phyloP scores from a whole-genome alignment of 1,140 invertebrate species.

The Babylonia areolata region DNA sequence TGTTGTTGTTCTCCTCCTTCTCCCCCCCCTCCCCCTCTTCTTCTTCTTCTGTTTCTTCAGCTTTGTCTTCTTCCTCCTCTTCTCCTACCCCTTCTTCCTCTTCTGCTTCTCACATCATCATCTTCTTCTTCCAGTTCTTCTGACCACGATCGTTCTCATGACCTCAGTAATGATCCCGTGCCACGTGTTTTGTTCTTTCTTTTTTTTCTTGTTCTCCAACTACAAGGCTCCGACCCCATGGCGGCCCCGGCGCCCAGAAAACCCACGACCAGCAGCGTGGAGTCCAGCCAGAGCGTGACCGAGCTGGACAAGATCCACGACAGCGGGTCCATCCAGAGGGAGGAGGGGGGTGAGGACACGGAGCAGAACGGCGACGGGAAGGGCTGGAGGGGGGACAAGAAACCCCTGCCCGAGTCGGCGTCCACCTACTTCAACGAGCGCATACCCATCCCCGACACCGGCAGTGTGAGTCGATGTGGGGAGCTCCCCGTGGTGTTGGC shows the following conservation, averaged over 20 bases:
- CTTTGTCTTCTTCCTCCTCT: background rate
- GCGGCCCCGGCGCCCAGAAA: background rate
- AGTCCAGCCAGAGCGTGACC: background rate
- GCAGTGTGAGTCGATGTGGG: conserved; percentile 77
- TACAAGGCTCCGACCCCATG: background rate
- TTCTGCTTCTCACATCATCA: background rate
- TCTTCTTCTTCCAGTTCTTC: no score
- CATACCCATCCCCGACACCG: conserved; percentile 79
- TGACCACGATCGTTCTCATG: no score
- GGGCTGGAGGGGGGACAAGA: no score
- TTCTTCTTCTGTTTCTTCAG: background rate
- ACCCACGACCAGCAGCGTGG: background rate
- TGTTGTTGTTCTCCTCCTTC: no score
- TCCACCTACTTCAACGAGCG: conserved; percentile 81
- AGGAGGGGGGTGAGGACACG: background rate
- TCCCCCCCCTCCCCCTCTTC: background rate
- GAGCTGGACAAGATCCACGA: background rate
- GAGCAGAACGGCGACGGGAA: background rate
- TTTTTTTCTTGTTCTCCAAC: no score
- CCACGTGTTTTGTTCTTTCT: background rate
- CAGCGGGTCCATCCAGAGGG: background rate
- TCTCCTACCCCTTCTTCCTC: background rate
- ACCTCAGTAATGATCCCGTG: no score
- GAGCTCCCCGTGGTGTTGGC: no score
- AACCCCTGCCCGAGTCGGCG: no score